Base-by-base conservation (phyloP, 2,113 vertebrate genomes). In the Corvus moneduloides region DNA sequence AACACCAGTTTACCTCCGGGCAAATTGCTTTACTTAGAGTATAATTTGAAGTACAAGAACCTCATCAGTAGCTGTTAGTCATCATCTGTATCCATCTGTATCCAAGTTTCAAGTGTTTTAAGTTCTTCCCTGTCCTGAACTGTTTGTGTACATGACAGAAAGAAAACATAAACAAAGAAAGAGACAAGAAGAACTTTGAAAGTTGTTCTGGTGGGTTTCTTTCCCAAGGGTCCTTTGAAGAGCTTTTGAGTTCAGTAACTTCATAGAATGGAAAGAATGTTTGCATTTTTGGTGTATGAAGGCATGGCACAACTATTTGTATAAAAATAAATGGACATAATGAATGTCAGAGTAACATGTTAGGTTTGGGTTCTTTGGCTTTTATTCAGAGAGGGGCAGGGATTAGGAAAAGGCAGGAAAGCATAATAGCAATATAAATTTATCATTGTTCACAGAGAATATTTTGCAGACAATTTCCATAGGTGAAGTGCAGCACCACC, bases 211-310 rank as follows among this genome's bases (percentile, higher is more conserved):
- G 18, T 86, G 39, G 6, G 20, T 91, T 89, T 81, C 48, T 87
- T 89, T 94, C 66, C 48, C 62, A 74, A 61, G 75, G 10, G 19
- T 56, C 14, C 41, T 92, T 74, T 51, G 33, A 88, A 73, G 44
- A 67, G 32, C 44, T 75, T 83, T 26, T n/a, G 30, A 90, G 52
- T 49, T 81, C 41, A 61, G 24, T 48, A 72, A 79, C 19, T 51
- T 86, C 49, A 72, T 4, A 71, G 61, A 77, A 84, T 6, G 22
- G 44, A 80, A 94, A 86, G 26, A 80, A 56, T 43, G 81, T 64
- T 83, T 77, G 86, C 46, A 63, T 71, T 84, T 94, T 91, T 85
- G 37, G 33, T n/a, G 17, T 63, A 87, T 55, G 56, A 87, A 91
- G 24, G 43, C 72, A 84, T n/a, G 18, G 28, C 33, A 93, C 33